Base-by-base conservation (phyloP, 1,140 invertebrate genomes). In the Phymastichus coffea region DNA sequence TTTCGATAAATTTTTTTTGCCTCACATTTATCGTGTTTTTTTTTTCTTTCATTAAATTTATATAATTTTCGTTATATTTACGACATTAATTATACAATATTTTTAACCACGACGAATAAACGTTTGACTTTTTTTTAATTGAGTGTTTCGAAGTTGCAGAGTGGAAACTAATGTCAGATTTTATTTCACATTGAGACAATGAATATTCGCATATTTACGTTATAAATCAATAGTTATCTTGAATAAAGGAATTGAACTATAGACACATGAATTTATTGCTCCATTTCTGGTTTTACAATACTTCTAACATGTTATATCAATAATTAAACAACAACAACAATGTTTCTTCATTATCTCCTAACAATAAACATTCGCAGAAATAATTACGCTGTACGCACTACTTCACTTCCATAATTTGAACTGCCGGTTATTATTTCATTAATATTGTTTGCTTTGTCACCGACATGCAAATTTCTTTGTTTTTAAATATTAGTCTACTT, bases 361-460 rank as follows among this genome's bases (percentile, higher is more conserved):
- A 57, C 37, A 57, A 57, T 48, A 49, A 57, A 57, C 55, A 57
- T 57, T 49, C 33, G 49, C 40, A 30, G 55, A 41, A 57, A 57
- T 57, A 28, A 41, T 57, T 14, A 3, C n/a, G 33, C 30, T 57
- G 41, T 9, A 9, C 17, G 22, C n/a, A n/a, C 22, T 38, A 49
- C 9, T 1, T 14, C 15, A 23, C 12, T 44, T 26, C 20, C 33
- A 44, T 40, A n/a, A 14, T 41, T 57, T 49, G 23, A 48, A 57
- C 46, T 49, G 38, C 35, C 44, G 54, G 47, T 15, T 22, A 14
- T 56, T 20, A 25, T 26, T 33, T 14, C 33, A 22, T 30, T 33
- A 33, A 33, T 30, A 55, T 23, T 4, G 9, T 28, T 55, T 15
- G 26, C 28, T 6, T 37, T 14, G n/a, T n/a, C 14, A 37, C 14